These are phyloP conservation scores for Aspidiotus destructor DNA, from an alignment of 2,888 invertebrate genomes.

Conservation along the genomic window DNA sequence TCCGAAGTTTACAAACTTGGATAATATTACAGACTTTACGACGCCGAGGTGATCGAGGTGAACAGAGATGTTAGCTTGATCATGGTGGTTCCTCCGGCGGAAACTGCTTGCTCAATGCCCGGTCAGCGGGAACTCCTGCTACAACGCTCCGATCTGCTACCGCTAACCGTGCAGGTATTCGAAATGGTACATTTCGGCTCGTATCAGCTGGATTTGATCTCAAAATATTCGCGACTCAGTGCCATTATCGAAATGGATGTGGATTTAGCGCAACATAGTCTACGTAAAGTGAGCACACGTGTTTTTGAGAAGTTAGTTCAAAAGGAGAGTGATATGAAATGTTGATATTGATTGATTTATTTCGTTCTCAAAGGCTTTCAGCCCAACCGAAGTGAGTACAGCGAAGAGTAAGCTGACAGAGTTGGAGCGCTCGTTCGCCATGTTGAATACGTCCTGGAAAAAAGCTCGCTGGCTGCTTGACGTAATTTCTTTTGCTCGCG, in stretches of 20 bases:
- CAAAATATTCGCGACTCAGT: constrained; percentile 83
- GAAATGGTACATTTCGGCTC: constrained; percentile 92
- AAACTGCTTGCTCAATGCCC: constrained; percentile 83
- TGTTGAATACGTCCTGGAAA: constrained; percentile 84
- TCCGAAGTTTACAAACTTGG: neutral
- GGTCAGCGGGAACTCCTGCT: constrained; percentile 75
- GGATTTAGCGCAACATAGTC: constrained; percentile 81
- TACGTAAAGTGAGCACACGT: constrained; percentile 55
- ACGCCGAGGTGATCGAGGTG: constrained; percentile 86
- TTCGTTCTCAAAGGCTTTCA: constrained; percentile 60
- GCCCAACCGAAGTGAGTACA: constrained; percentile 70
- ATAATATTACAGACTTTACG: constrained; percentile 60
- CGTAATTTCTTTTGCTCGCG: constrained; percentile 85
- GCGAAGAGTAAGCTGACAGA: constrained; percentile 76
- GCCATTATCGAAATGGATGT: constrained; percentile 88
- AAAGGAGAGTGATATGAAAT: neutral
- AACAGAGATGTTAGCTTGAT: constrained; percentile 84
- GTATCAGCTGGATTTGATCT: constrained; percentile 82
- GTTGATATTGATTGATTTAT: neutral
- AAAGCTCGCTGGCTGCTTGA: constrained; percentile 93
- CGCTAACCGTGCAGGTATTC: constrained; percentile 85
- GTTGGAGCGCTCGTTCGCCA: constrained; percentile 73
- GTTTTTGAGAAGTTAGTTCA: neutral
- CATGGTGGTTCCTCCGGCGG: constrained; percentile 82
- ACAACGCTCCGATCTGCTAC: constrained; percentile 73